Percentiles rank a stretch among this genome's conserved stretches.
Evolutionary conservation across 2,797 vertebrate genomes (phyloP).

Genomic region (Buceros bicornis): DNA sequence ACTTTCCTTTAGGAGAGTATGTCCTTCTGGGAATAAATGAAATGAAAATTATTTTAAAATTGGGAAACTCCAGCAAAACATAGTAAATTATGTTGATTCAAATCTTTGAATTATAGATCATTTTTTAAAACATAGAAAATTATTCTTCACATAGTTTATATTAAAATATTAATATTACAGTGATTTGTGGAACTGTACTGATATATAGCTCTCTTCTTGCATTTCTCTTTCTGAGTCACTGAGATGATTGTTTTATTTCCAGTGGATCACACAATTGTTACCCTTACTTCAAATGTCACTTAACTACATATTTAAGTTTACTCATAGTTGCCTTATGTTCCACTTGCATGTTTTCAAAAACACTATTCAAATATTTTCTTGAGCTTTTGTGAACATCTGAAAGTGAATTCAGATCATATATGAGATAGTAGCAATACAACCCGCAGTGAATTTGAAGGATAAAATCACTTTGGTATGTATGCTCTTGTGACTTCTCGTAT

Average conservation of each 20-base stretch:
- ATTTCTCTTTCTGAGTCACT: neutral
- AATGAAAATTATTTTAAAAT: neutral
- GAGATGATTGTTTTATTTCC: neutral
- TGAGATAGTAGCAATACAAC: neutral
- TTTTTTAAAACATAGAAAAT: neutral
- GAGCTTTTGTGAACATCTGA: neutral
- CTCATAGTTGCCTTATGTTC: neutral
- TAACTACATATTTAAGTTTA: neutral
- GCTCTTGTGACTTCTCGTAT: neutral
- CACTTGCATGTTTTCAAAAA: neutral
- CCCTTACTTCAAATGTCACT: neutral
- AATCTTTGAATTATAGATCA: neutral
- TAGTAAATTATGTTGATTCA: neutral
- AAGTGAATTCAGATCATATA: neutral
- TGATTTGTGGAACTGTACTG: neutral
- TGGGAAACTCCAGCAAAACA: neutral
- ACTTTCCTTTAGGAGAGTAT: neutral
- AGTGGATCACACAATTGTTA: neutral
- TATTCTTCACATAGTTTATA: neutral
- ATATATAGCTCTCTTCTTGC: neutral
- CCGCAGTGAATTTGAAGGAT: neutral
- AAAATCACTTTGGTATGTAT: neutral
- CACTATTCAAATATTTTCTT: neutral
- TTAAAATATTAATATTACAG: neutral
- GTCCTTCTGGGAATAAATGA: neutral